Conservation (phyloP, 2,113 vertebrate species). For the Passer domesticus region DNA sequence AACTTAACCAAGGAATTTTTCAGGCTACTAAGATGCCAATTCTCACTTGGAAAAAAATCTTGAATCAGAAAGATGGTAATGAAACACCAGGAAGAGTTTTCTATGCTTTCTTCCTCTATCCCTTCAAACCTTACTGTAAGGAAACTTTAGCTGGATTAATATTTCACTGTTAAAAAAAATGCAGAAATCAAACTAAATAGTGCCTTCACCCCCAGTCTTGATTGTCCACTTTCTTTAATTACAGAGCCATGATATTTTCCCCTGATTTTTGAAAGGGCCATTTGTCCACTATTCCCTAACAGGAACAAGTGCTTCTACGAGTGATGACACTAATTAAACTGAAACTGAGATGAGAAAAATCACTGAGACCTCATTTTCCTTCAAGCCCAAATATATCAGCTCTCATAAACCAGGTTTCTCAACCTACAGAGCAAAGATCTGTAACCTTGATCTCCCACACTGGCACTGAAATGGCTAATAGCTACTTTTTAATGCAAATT, state of each 20-base stretch:
- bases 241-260: background rate
- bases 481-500: conserved; percentile 67
- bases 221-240: background rate
- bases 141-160: background rate
- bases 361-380: background rate
- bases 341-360: conserved; percentile 3
- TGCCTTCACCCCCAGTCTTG: background rate
- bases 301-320: background rate
- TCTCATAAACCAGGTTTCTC: background rate
- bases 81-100: background rate
- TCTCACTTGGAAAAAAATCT: background rate
- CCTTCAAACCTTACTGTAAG: background rate
- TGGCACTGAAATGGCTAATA: conserved; percentile 50
- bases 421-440: background rate
- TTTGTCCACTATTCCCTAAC: background rate
- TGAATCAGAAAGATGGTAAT: background rate
- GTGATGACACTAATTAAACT: conserved; percentile 14
- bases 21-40: background rate
- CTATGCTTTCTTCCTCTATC: background rate
- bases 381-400: background rate
- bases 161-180: background rate
- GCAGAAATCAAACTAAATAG: background rate
- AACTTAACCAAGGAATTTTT: background rate
- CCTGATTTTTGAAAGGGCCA: background rate
- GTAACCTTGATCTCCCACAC: conserved; percentile 24